phyloP scores from a whole-genome alignment of 1,140 invertebrate species.

The Araneus ventricosus region DNA sequence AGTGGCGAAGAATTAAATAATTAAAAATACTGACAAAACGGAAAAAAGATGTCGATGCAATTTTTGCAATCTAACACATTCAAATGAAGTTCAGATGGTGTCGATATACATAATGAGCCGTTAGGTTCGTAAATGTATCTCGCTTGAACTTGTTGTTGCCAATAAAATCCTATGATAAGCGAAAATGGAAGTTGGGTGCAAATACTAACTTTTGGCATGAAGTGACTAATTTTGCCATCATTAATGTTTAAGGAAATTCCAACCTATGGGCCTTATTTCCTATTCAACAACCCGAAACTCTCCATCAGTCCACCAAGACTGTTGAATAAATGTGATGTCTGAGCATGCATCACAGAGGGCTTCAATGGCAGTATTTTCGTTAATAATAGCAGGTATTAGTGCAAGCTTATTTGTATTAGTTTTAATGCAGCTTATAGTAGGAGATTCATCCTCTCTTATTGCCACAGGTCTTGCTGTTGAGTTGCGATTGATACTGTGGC shows the following conservation, averaged over 20 bases:
- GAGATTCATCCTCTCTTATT: background rate
- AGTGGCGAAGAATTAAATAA: too few relatives aligned
- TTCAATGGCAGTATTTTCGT: background rate
- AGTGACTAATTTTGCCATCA: background rate
- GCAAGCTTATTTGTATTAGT: background rate
- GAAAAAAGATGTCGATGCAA: too few relatives aligned
- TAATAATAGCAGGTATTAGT: background rate
- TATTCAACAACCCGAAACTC: background rate
- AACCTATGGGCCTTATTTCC: background rate
- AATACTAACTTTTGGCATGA: background rate
- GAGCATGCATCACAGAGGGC: background rate
- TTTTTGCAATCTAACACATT: too few relatives aligned
- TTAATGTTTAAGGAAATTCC: conserved; percentile 50
- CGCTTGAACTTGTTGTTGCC: background rate
- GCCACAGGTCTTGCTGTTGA: background rate
- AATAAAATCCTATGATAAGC: background rate
- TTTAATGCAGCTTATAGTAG: background rate
- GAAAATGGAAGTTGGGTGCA: background rate
- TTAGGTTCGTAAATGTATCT: background rate
- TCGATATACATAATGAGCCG: background rate
- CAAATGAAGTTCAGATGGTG: background rate
- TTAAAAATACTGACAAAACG: too few relatives aligned
- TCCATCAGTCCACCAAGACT: background rate
- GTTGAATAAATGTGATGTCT: conserved; percentile 5
- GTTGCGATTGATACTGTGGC: background rate